Evolutionary conservation across 2,888 invertebrate genomes (phyloP), one percentile per base, ranked within the genome.

Genomic region (Encarsia formosa): DNA sequence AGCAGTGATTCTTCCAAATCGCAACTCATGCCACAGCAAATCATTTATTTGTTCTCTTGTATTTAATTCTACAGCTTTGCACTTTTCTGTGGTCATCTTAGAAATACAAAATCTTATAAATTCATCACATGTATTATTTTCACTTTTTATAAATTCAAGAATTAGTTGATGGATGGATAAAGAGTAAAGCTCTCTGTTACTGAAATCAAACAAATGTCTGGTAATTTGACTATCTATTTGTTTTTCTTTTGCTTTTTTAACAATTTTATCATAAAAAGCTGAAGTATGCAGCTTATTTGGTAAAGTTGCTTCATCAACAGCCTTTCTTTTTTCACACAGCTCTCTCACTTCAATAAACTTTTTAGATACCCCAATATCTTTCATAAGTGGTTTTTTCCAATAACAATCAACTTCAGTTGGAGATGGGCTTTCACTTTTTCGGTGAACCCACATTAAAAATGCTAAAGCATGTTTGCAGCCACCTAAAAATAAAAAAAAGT

Each of bases 391-490:
- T 26, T 54, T 50, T 35, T 41, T 50, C 50, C 50, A 50, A 47
- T 44, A 44, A 16, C 44, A 44, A n/a, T 23, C 48, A 2, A 58
- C 49, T 48, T 58, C 55, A 22, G 56, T 56, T 26, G 50, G 46
- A 11, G 52, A 43, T 15, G 43, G 29, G 9, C 49, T 40, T 37
- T 45, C 45, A 18, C 23, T 39, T 15, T 51, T 35, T 23, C 52
- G 19, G 32, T 57, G 35, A n/a, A 39, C 5, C 49, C 57, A 57
- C 43, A 50, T 43, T 1, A 57, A 9, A 24, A 51, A 48, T 16
- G 51, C 53, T 19, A 46, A 19, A 22, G 46, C 29, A 46, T 46
- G 46, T 20, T 46, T 46, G 11, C 46, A 46, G 2, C 38, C 46
- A 16, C 46, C 29, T 46, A n/a, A n/a, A n/a, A n/a, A n/a, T n/a